Conservation (phyloP, 2,113 vertebrate species). For the Cercopithecus mona region DNA sequence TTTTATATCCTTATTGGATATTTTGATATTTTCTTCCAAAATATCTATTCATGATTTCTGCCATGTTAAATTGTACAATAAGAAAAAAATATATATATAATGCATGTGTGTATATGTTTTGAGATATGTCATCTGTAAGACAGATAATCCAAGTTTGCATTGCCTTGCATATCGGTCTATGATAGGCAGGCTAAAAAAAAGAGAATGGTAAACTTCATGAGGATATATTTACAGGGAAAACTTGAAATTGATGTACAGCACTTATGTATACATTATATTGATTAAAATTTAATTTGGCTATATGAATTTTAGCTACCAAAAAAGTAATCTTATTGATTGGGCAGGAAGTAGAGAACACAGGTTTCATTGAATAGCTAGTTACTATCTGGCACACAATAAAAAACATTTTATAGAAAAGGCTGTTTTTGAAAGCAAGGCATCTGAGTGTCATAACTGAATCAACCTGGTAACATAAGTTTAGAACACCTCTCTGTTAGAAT, state of each 20-base stretch:
- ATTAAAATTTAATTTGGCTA: slow-evolving; percentile 40
- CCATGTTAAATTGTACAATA: neutral
- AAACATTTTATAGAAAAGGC: neutral
- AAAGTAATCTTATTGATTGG: neutral
- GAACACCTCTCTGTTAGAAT: neutral
- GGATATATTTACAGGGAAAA: neutral
- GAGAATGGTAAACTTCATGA: neutral
- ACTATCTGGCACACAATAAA: neutral
- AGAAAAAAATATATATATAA: neutral
- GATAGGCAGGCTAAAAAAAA: neutral
- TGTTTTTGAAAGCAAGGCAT: neutral
- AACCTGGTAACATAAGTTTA: neutral
- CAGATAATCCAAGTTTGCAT: neutral
- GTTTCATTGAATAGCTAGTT: neutral
- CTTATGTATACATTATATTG: neutral
- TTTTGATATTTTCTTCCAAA: neutral
- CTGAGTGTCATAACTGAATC: neutral
- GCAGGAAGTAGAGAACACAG: neutral
- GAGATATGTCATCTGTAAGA: neutral
- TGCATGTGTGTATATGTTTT: neutral
- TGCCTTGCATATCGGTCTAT: neutral
- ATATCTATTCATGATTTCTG: neutral
- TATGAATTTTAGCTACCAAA: neutral
- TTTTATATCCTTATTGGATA: neutral
- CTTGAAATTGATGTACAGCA: neutral